Percentiles rank a stretch among this genome's conserved stretches.
Conservation (phyloP, 1,140 invertebrate genomes). For the Periplaneta americana region DNA sequence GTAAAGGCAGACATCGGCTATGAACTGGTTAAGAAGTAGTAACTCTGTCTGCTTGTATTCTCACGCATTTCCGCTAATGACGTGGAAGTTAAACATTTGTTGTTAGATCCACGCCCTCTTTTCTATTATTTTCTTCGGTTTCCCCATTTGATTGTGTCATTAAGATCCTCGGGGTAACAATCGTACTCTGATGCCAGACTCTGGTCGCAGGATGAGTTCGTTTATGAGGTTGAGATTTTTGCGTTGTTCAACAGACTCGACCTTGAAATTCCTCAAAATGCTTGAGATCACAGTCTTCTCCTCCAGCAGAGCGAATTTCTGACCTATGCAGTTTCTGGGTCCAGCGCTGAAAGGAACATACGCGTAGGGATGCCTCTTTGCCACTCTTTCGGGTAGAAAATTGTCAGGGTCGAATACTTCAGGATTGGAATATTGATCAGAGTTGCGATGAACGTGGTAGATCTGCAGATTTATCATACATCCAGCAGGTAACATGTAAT, state of each 20-base stretch:
- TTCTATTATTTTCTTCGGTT: too few relatives aligned
- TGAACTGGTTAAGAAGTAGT: too few relatives aligned
- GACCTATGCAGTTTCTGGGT: slow-evolving; percentile 58
- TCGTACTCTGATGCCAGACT: slow-evolving; percentile 22
- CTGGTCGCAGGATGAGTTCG: slow-evolving; percentile 32
- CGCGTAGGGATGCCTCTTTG: slow-evolving; percentile 51
- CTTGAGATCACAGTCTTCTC: slow-evolving; percentile 46
- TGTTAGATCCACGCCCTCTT: too few relatives aligned
- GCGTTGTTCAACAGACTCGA: slow-evolving; percentile 24
- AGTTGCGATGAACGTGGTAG: slow-evolving; percentile 52
- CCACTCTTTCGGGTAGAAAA: slow-evolving; percentile 50
- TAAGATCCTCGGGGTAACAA: neutral
- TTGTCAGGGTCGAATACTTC: slow-evolving; percentile 65
- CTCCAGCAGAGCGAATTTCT: slow-evolving; percentile 51
- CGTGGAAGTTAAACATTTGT: too few relatives aligned
- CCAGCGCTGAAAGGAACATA: slow-evolving; percentile 69
- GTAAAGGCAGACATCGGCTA: too few relatives aligned
- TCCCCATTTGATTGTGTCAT: too few relatives aligned
- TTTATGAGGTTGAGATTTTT: slow-evolving; percentile 29
- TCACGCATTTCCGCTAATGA: too few relatives aligned
- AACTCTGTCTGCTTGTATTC: too few relatives aligned
- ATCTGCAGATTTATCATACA: neutral
- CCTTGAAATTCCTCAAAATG: slow-evolving; percentile 41
- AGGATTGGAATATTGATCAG: slow-evolving; percentile 60
- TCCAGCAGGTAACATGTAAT: neutral